Evolutionary conservation across 2,888 invertebrate species (phyloP), one percentile per base, ranked within the genome.

Genomic region (Matsumyia berberina): DNA sequence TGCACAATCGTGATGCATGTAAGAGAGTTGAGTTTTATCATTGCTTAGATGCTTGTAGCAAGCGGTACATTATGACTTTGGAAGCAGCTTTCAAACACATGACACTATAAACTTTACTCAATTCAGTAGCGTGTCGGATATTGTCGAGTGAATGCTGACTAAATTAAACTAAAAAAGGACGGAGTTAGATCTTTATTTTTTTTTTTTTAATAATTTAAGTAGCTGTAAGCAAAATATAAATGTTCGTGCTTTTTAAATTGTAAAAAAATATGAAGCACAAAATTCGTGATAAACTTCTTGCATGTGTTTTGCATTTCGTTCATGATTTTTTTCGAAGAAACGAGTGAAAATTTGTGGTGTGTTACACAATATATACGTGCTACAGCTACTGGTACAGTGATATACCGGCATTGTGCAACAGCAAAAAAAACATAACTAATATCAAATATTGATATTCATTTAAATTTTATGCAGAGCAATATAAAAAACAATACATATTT

Each of bases 61-160:
- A 73, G 46, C 42, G 37, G 58, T 64, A 51, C 35, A 17, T 60
- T 67, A 51, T 64, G 62, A 72, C 67, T 83, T 83, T 78, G 51
- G 44, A 74, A 79, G 51, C 49, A 83, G 79, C 83, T 83, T 83
- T 79, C 60, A 44, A 42, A 66, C 77, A 72, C 66, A 77, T 83
- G 66, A 73, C 60, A 74, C 51, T 70, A 58, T 39, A 64, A 79
- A 74, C 29, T 55, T 69, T 69, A 60, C 12, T 83, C 79, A 83
- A 79, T 83, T 83, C 83, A 83, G 83, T 83, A 83, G 69, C 62
- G 83, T 83, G 62, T 79, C 83, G 79, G 73, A 77, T 79, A 83
- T 79, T 83, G 79, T 64, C 72, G 67, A 33, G 83, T 73, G 69
- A 79, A 83, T 83, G 73, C 33, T 69, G 73, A 62, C 53, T 78